These are phyloP conservation scores for Mizuhopecten yessoensis DNA, from an alignment of 1,140 invertebrate species.

Conservation along the genomic window DNA sequence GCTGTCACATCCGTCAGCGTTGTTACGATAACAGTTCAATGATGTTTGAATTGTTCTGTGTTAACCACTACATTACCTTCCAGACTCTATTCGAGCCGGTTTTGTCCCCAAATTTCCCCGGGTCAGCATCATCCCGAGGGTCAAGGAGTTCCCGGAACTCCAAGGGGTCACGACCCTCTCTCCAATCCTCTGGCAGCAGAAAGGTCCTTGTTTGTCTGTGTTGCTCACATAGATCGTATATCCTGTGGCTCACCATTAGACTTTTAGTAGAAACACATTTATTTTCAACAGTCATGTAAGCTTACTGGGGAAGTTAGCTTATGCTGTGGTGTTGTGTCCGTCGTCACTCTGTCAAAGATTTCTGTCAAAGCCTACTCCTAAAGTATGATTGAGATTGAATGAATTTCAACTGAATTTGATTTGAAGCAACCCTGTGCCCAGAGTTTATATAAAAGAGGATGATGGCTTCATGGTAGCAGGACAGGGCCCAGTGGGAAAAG, in stretches of 20 bases:
- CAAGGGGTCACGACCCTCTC: not conserved
- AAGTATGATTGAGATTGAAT: no score
- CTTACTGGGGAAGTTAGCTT: not conserved
- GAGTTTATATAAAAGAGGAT: no score
- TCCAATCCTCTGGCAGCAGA: constrained; percentile 24
- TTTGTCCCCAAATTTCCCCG: constrained; percentile 22
- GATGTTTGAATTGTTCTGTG: not conserved
- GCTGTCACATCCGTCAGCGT: not conserved
- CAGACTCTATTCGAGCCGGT: not conserved
- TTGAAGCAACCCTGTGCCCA: no score
- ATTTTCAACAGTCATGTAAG: not conserved
- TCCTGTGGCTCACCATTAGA: not conserved
- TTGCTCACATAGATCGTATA: not conserved
- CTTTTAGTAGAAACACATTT: not conserved
- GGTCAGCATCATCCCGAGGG: constrained; percentile 13
- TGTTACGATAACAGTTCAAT: not conserved
- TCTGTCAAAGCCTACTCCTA: no score
- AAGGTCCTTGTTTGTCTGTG: not conserved
- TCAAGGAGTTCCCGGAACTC: not conserved
- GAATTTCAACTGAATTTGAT: no score
- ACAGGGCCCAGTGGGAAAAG: no score
- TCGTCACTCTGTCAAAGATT: not conserved
- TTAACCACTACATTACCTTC: not conserved
- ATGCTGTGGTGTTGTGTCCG: not conserved
- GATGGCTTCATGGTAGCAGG: no score